Base-by-base conservation (phyloP, 1,140 invertebrate genomes). In the Danaus plexippus region DNA sequence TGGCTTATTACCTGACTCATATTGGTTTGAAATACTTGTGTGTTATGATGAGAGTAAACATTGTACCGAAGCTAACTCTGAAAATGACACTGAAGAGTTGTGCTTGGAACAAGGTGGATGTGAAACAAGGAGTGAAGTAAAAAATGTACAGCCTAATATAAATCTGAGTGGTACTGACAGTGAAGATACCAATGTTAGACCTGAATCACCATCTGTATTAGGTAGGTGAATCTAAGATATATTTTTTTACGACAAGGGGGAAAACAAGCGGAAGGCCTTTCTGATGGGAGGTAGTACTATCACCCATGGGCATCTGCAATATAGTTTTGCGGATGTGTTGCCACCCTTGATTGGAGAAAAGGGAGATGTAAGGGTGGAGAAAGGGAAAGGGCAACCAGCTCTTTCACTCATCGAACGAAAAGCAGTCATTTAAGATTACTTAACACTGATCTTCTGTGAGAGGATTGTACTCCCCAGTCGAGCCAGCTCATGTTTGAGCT, bases 21-120 rank as follows among this genome's bases (percentile, higher is more conserved):
- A 67, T 50, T 84, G 77, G 76, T 84, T 74, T 64, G 69, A 80
- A 62, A 50, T 84, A 2, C 49, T 77, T 10, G 51, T 63, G 22
- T 62, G 53, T 43, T 12, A n/a, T 9, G 44, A 42, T 9, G 52
- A 47, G 32, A 52, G 44, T 15, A 15, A 45, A 8, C 32, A 22
- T 1, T 43, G 18, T 11, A 47, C 43, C 43, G 15, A 52, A 10
- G 8, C 43, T 54, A 58, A 63, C 32, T 45, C 11, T n/a, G 44
- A 62, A 32, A 53, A 50, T 22, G 46, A 53, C 13, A 55, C 61
- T 32, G 58, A 62, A 40, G 59, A 56, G 49, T 58, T 57, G 11
- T 54, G 48, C 40, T 7, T 42, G 9, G 54, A 57, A 41, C 5
- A 52, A 32, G 52, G 22, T 22, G 10, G 52, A 1, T 12, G 8